Base-by-base conservation (phyloP, 2,888 invertebrate genomes). In the Apomyelois bistriatella region DNA sequence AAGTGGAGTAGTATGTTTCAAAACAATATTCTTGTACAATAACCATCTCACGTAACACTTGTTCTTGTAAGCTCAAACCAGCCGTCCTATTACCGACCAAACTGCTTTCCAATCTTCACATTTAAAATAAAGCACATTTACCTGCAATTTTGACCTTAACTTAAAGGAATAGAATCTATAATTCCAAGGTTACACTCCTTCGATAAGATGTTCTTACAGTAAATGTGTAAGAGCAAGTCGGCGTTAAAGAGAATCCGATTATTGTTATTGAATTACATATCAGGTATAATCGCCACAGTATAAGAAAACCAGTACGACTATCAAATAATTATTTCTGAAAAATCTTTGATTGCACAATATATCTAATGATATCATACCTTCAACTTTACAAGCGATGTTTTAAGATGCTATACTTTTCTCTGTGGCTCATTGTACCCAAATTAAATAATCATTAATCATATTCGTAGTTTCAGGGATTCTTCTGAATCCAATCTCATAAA, bases 191-290 rank as follows among this genome's bases (percentile, higher is more conserved):
- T 9, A 41, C 2, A 15, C 1, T 38, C 4, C 8, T 16, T 32
- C 28, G 16, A 28, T 50, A 16, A 40, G 49, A 30, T 41, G n/a
- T 43, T 38, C 32, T 53, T 58, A 13, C 9, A n/a, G 49, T 36
- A 17, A 28, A 42, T 12, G 36, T 41, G 28, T 42, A 49, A 43
- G 30, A 40, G 56, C 61, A 62, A 61, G 70, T 70, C 70, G 67
- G 61, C 64, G 75, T 72, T 79, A 79, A 77, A 75, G 76, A 77
- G 74, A 74, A 68, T 72, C 72, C 66, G 74, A 78, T 79, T 77
- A 75, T 79, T 74, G 73, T 78, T 77, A 76, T 80, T 80, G 77
- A 80, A 79, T 79, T 74, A 80, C 73, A 74, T 70, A 74, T 74
- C 68, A 66, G 62, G 68, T 61, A 64, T 60, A 62, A 62, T 60